These are phyloP conservation scores for Morpho deidamia DNA, from an alignment of 2,888 invertebrate species.

Conservation along the genomic window DNA sequence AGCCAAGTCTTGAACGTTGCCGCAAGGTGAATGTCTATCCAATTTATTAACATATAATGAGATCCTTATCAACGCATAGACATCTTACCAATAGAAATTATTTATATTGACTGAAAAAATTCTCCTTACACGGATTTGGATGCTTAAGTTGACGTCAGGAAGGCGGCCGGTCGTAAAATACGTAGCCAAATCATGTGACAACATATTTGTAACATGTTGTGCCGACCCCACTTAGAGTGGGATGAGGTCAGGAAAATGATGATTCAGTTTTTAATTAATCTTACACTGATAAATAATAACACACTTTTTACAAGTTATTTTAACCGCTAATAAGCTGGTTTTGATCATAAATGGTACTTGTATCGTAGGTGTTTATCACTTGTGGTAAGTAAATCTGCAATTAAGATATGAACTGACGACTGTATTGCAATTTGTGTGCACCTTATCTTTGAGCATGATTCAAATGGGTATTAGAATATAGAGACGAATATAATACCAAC, in stretches of 20 bases:
- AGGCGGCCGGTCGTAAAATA: no score
- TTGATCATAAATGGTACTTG: background rate
- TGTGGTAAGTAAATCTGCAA: background rate
- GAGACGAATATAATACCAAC: no score
- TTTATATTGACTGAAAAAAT: background rate
- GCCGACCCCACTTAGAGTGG: no score
- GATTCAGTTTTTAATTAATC: no score
- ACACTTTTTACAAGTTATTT: background rate
- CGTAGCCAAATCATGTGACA: no score
- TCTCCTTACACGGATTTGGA: no score
- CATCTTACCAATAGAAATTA: background rate
- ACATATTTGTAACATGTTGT: no score
- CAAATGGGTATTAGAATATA: background rate
- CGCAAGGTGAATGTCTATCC: background rate
- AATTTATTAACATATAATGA: background rate
- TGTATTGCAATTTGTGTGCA: background rate
- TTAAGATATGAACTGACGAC: background rate
- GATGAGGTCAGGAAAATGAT: no score
- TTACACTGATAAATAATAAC: no score
- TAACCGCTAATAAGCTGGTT: background rate
- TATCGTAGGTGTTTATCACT: background rate
- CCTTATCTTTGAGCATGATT: conserved; percentile 3
- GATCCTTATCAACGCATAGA: no score
- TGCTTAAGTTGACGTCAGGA: no score
- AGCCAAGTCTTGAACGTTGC: background rate